Base-by-base conservation (phyloP, 2,797 vertebrate species). In the Cyclura pinguis region DNA sequence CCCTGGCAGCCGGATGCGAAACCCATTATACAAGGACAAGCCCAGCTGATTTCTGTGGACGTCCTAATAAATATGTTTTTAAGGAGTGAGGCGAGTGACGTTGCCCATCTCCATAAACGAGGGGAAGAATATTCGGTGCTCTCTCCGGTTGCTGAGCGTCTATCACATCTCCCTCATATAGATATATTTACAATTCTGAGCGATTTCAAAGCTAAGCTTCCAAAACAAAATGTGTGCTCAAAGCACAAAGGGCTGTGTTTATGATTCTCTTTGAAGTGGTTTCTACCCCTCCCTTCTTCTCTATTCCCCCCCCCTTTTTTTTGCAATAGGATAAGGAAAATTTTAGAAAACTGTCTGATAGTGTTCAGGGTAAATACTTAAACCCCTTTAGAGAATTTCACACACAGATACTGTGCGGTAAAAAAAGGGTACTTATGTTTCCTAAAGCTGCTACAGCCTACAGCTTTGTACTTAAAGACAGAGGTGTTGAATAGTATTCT, bases 361-460 rank as follows among this genome's bases (percentile, higher is more conserved):
- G 98, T 98, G 98, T 98, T 98, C 98, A 98, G 98, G 98, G 98
- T 99, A 99, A 99, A 99, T 98, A 98, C 98, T 99, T 99, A 99
- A 99, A 99, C 98, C 98, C 98, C 98, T 99, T 98, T 98, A 98
- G 98, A 99, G 98, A 99, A 99, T 99, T 98, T 98, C 98, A 98
- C 98, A 98, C 98, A 97, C 98, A 98, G 98, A 99, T 98, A 98
- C 97, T 97, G 97, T 94, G 97, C 97, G 96, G 97, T 98, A 98
- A 97, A 97, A 97, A 98, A 98, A 97, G 97, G 98, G 97, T 98
- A 98, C 98, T 98, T 98, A 98, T 98, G 98, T 98, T 98, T 98
- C 98, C 97, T 98, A 98, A 97, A 97, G 97, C 97, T 97, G 96
- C 96, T 96, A 97, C 96, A 97, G 97, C 97, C 97, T 96, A 94